These are phyloP conservation scores for Holacanthella duospinosa DNA, from an alignment of 2,888 invertebrate genomes.

Conservation along the genomic window DNA sequence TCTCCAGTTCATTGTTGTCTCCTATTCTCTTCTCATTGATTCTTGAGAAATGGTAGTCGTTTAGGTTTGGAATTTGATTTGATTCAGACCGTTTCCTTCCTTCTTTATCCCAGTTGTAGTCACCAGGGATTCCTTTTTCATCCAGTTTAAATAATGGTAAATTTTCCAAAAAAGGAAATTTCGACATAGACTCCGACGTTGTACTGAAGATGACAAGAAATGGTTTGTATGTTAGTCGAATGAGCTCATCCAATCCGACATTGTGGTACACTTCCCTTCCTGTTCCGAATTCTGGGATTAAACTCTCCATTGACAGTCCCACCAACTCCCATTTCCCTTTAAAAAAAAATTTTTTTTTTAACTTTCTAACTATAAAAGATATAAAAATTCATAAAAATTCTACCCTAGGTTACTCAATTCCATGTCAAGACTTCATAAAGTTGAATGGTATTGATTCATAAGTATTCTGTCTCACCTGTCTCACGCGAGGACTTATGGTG, in stretches of 20 bases:
- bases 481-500: too few species aligned
- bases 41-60: neutral
- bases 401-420: too few species aligned
- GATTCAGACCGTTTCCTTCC: neutral
- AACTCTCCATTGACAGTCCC: conserved; percentile 11
- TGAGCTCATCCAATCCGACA: conserved; percentile 11
- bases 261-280: conserved; percentile 11
- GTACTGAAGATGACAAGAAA: conserved; percentile 15
- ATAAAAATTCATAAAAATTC: too few species aligned
- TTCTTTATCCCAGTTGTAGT: too few species aligned
- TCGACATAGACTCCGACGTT: neutral
- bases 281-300: conserved; percentile 15
- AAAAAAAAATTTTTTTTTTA: too few species aligned
- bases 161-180: neutral
- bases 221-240: conserved; percentile 16
- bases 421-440: too few species aligned
- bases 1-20: conserved; percentile 15
- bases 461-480: too few species aligned
- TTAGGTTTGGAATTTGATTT: neutral
- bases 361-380: too few species aligned
- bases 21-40: neutral
- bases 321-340: conserved; percentile 13
- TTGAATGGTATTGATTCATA: too few species aligned
- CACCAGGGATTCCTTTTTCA: too few species aligned
- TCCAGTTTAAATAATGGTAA: too few species aligned